Evolutionary conservation across 64 coral and sea anemone genomes (phyloP).

Genomic region (Porites lutea): DNA sequence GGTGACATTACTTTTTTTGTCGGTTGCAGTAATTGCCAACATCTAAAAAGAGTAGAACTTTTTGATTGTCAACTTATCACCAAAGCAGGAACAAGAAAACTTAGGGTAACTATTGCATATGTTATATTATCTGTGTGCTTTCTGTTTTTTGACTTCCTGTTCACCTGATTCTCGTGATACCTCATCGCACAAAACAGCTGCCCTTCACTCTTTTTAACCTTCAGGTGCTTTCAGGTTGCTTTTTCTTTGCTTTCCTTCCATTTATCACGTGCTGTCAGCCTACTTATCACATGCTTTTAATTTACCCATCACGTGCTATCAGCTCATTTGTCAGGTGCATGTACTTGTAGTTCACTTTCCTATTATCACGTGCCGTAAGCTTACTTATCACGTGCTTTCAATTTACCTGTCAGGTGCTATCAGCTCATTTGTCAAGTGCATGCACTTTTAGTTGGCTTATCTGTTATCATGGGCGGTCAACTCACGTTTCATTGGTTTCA

Average conservation of each 20-base stretch:
- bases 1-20: neutral
- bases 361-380: neutral
- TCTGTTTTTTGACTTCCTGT: too few species aligned
- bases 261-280: neutral
- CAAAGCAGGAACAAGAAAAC: slow-evolving; percentile 90
- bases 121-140: neutral
- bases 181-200: too few species aligned
- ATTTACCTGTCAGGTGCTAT: neutral
- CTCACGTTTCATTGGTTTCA: neutral
- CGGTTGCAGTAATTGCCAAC: slow-evolving; percentile 77
- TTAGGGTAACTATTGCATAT: slow-evolving; percentile 72
- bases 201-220: too few species aligned
- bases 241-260: neutral
- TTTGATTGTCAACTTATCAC: slow-evolving; percentile 99
- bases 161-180: too few species aligned
- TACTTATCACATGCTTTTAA: neutral
- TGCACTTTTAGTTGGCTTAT: neutral
- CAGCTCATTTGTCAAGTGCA: neutral
- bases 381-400: neutral
- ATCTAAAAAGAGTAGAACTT: slow-evolving; percentile 98
- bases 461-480: neutral
- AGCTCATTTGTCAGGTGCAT: too few species aligned
- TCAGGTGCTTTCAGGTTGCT: too few species aligned
- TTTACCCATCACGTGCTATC: neutral
- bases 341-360: too few species aligned